Percentiles rank a stretch among this genome's conserved stretches.
These are phyloP conservation scores for Anas bernieri DNA, from an alignment of 2,797 vertebrate species.

Conservation along the genomic window DNA sequence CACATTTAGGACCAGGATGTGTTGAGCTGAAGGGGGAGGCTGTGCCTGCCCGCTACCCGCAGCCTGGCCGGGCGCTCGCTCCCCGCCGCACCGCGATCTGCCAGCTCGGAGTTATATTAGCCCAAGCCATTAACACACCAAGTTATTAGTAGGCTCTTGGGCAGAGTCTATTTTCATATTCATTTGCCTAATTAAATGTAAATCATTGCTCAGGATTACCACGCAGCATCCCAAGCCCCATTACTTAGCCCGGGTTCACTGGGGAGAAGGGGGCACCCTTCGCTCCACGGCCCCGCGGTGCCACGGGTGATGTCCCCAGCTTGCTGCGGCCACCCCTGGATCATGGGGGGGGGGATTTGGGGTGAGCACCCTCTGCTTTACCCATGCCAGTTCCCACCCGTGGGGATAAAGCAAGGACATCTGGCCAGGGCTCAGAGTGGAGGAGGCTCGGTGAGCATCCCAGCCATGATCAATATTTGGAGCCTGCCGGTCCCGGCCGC, in stretches of 20 bases:
- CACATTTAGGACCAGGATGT: neutral
- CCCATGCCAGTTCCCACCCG: neutral
- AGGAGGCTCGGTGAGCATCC: neutral
- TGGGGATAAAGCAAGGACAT: neutral
- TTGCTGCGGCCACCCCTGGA: neutral
- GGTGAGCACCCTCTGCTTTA: neutral
- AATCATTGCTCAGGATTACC: neutral
- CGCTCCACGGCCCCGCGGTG: neutral
- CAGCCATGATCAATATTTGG: conserved; percentile 43
- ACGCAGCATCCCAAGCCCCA: neutral
- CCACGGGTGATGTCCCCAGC: rapidly evolving
- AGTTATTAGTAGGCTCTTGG: conserved; percentile 53
- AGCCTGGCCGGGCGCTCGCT: rapidly evolving
- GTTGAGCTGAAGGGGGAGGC: neutral
- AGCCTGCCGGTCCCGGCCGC: neutral
- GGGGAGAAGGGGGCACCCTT: neutral
- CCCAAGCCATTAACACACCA: conserved; percentile 23
- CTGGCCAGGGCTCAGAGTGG: neutral
- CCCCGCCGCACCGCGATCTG: rapidly evolving
- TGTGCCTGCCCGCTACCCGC: no score
- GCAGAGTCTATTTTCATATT: conserved; percentile 58
- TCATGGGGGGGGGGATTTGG: neutral
- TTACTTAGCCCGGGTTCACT: neutral
- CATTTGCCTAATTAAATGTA: conserved; percentile 50
- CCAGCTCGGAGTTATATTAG: neutral